Evolutionary conservation across 1,140 invertebrate species (phyloP).

Genomic region (Teleogryllus occipitalis): DNA sequence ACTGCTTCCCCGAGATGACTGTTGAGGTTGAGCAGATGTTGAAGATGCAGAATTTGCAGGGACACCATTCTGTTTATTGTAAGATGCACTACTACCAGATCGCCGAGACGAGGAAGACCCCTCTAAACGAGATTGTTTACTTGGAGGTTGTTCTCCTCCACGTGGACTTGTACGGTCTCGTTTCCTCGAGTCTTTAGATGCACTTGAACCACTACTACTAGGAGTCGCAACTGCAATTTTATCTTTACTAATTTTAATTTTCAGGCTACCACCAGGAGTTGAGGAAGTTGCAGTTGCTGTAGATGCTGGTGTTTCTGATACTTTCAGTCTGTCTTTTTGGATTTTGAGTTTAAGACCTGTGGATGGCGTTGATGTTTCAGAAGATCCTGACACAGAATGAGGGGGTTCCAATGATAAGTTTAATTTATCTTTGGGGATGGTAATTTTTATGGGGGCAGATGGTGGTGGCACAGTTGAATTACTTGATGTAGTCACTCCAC

Average conservation of each 20-base stretch:
- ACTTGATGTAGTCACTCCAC: conserved; percentile 20
- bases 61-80: conserved; percentile 23
- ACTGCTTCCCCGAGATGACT: neutral
- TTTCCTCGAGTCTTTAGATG: conserved; percentile 25
- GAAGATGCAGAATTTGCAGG: neutral
- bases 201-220: conserved; percentile 20
- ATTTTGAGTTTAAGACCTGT: conserved; percentile 53
- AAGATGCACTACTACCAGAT: neutral
- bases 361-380: neutral
- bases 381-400: conserved; percentile 21
- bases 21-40: neutral
- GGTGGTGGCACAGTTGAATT: neutral
- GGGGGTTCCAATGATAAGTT: conserved; percentile 32
- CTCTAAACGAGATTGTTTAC: conserved; percentile 17
- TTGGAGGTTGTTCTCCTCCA: conserved; percentile 23
- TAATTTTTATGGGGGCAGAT: conserved; percentile 50
- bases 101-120: conserved; percentile 7
- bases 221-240: conserved; percentile 38
- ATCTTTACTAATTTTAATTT: conserved; percentile 29
- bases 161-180: conserved; percentile 25
- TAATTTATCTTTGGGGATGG: conserved; percentile 56
- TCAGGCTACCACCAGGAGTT: conserved; percentile 27
- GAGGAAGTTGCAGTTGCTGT: conserved; percentile 26
- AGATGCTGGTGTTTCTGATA: conserved; percentile 30
- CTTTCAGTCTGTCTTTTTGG: conserved; percentile 48